Base-by-base conservation (phyloP, 1,140 invertebrate species). In the Ostrea edulis region DNA sequence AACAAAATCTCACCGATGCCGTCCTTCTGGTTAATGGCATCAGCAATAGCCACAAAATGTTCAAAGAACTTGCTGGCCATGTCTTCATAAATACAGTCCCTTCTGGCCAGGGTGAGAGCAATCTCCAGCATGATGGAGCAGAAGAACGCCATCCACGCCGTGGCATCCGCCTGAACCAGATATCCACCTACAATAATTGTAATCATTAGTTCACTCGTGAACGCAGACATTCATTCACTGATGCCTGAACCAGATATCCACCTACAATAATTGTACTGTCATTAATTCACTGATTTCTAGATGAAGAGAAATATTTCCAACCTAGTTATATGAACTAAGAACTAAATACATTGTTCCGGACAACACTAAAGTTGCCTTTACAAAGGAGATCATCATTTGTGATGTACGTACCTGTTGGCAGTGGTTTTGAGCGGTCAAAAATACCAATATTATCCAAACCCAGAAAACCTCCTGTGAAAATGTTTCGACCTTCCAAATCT, bases 121-220 rank as follows among this genome's bases (percentile, higher is more conserved):
- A 95, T 95, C 88, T 95, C 94, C 85, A 95, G 86, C 95, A 95
- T 95, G 53, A 93, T 92, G 9, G 92, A 88, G 90, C 94, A 94
- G 91, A 94, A 95, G 88, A 95, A 95, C 9, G 94, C 95, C 94
- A 95, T 95, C 95, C 95, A 95, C 0, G 94, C 95, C 5, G 95
- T 95, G 29, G 94, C 95, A 91, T 95, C 95, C 0, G 95, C 95
- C 93, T 95, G 95, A 7, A 93, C 93, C 35, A 95, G 90, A 68
- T 91, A 90, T 0, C 92, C 93, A 7, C 92, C 87, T 84, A 29
- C 51, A 54, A 9, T 71, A n/a, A 8, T 5, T 17, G 20, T 22
- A 77, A 25, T 29, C 12, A 29, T 20, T 5, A 14, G 35, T 44
- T 29, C 22, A 20, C n/a, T n/a, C 35, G 5, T 44, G 35, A 2